These are phyloP conservation scores for Stomorhina lunata DNA, from an alignment of 2,888 invertebrate species.

Conservation along the genomic window DNA sequence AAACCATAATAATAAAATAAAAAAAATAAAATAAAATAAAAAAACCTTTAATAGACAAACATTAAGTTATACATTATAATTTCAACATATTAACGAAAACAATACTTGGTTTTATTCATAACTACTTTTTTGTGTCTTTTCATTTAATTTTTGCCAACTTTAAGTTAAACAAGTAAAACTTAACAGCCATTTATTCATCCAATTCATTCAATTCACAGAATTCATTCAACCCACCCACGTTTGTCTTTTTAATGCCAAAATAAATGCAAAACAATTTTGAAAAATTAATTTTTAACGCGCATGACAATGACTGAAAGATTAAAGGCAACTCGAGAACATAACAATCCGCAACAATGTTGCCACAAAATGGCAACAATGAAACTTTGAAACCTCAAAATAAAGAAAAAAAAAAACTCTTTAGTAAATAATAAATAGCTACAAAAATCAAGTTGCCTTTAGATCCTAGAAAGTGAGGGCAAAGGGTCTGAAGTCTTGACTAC, in stretches of 20 bases:
- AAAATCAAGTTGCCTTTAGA: too few relatives aligned
- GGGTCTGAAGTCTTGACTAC: too few relatives aligned
- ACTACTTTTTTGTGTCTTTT: not conserved
- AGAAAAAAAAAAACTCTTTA: not conserved
- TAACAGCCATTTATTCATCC: not conserved
- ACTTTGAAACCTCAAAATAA: too few relatives aligned
- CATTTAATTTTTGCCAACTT: not conserved
- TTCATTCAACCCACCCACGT: slow-evolving; percentile 45
- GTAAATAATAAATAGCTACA: too few relatives aligned
- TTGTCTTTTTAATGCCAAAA: slow-evolving; percentile 13
- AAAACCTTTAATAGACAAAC: slow-evolving; percentile 18
- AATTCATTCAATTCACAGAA: not conserved
- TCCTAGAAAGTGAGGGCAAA: too few relatives aligned
- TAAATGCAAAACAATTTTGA: slow-evolving; percentile 37
- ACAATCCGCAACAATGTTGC: slow-evolving; percentile 49
- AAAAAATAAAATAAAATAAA: not conserved
- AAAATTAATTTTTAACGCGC: slow-evolving; percentile 60
- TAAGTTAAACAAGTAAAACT: not conserved
- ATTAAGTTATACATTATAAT: slow-evolving; percentile 53
- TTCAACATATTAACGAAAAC: slow-evolving; percentile 48
- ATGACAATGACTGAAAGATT: slow-evolving; percentile 48
- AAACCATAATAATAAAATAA: not conserved
- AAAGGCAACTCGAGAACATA: too few relatives aligned
- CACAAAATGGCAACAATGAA: slow-evolving; percentile 10
- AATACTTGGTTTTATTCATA: slow-evolving; percentile 14